Percentiles rank a stretch among this genome's conserved stretches.
phyloP scores from a whole-genome alignment of 1,140 invertebrate species.

The Drosophila varians region DNA sequence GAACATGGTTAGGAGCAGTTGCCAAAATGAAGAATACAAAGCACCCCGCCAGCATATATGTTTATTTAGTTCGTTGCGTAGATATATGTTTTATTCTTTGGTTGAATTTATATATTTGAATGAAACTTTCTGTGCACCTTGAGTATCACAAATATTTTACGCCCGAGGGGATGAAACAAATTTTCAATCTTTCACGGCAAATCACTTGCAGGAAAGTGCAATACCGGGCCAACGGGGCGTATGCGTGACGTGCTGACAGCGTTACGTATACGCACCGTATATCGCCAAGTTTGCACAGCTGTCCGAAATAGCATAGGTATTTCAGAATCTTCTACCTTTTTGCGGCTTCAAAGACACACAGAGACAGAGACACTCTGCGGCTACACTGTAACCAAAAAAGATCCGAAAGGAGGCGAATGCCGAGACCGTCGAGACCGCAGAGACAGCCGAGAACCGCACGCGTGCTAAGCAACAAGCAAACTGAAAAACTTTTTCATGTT shows the following conservation, averaged over 20 bases:
- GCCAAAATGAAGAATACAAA: constrained; percentile 48
- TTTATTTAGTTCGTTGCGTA: constrained; percentile 4
- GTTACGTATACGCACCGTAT: constrained; percentile 69
- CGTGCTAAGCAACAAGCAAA: constrained; percentile 79
- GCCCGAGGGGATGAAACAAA: constrained; percentile 19
- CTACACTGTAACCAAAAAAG: constrained; percentile 2
- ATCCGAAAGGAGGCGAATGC: not conserved
- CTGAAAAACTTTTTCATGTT: constrained; percentile 80
- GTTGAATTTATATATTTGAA: constrained; percentile 12
- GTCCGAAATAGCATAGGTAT: constrained; percentile 56
- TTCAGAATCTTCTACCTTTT: constrained; percentile 69
- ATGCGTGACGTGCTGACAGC: constrained; percentile 23
- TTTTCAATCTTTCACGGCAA: constrained; percentile 36
- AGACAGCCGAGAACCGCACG: constrained; percentile 65
- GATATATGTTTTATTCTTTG: constrained; percentile 1
- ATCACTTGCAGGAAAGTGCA: constrained; percentile 26
- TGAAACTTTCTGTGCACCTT: constrained; percentile 41
- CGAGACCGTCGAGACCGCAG: too few species aligned
- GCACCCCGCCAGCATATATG: constrained; percentile 21
- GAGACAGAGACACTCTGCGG: not conserved
- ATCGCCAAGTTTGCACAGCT: constrained; percentile 61
- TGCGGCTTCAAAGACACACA: constrained; percentile 30
- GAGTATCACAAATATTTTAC: constrained; percentile 31
- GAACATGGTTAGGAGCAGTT: constrained; percentile 22
- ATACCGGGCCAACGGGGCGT: constrained; percentile 10